These are phyloP conservation scores for Apeira syringaria DNA, from an alignment of 2,888 invertebrate genomes.

Conservation along the genomic window DNA sequence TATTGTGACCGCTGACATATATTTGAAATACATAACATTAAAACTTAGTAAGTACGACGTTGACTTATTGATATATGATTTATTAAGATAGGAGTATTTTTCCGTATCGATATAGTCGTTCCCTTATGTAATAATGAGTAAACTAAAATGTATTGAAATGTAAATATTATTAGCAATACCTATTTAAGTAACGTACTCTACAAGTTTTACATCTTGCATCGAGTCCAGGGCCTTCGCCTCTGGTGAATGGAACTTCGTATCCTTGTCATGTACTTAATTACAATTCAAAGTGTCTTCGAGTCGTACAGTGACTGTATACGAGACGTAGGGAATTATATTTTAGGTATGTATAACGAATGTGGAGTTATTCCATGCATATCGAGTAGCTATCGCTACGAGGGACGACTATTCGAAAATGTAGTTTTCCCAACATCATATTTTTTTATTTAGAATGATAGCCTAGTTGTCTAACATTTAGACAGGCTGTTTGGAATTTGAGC, in stretches of 20 bases:
- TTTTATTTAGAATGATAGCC: neutral
- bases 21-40: too few species aligned
- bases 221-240: slow-evolving; percentile 40
- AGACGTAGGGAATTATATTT: slow-evolving; percentile 42
- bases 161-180: neutral
- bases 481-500: slow-evolving; percentile 35
- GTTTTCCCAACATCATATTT: slow-evolving; percentile 10
- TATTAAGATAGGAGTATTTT: too few species aligned
- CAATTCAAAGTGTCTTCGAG: slow-evolving; percentile 57
- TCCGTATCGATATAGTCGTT: too few species aligned
- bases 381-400: slow-evolving; percentile 32
- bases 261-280: slow-evolving; percentile 52
- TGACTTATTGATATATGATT: too few species aligned
- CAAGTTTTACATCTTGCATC: slow-evolving; percentile 9
- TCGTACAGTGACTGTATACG: slow-evolving; percentile 45
- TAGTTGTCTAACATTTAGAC: neutral
- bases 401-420: slow-evolving; percentile 10
- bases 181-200: neutral
- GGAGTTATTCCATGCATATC: slow-evolving; percentile 41
- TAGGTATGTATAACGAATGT: slow-evolving; percentile 29
- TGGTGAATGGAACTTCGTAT: slow-evolving; percentile 51
- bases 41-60: too few species aligned
- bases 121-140: too few species aligned
- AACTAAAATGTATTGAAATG: neutral
- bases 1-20: slow-evolving; percentile 13